Evolutionary conservation across 2,888 invertebrate species (phyloP), one percentile per base, ranked within the genome.

Genomic region (Drosophila mercatorum): DNA sequence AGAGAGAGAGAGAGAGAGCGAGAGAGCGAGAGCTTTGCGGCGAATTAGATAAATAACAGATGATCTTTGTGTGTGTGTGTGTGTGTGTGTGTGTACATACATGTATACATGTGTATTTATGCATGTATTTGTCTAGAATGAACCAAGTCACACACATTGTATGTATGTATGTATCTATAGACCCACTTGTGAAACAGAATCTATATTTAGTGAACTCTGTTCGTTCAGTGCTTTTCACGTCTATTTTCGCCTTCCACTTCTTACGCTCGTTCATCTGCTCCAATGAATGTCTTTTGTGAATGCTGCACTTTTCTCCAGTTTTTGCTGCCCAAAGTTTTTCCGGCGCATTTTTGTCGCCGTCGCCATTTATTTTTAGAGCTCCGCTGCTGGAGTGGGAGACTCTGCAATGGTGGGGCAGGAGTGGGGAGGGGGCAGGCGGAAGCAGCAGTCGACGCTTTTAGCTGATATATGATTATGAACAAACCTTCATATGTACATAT

Each of bases 321-420:
- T 59, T 52, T 65, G 47, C 43, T 57, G 49, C 49, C 38, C 62
- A 70, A 44, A 44, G 40, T 55, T 66, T 80, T 70, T 68, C 75
- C 68, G 51, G 47, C 59, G 57, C 72, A 78, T 79, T 81, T 81
- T 79, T 81, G 74, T 81, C 78, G 78, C 49, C 77, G 46, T 62
- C 56, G 66, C 67, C 69, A 66, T 63, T 68, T 82, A 85, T 82
- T 80, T 86, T 83, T 83, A 81, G 72, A 36, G 28, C 36, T n/a
- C 26, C 34, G 28, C 57, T 31, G 51, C 68, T 38, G 51, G 43
- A 51, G 38, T 52, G 28, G 28, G 28, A 28, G 28, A 5, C 28
- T 51, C 43, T n/a, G 26, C 12, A 12, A 28, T 47, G 47, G 28
- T 6, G 34, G 34, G 7, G 22, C 22, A 17, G 17, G 17, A 17